Evolutionary conservation across 2,888 invertebrate genomes (phyloP).

Genomic region (Pterobdella sp.): DNA sequence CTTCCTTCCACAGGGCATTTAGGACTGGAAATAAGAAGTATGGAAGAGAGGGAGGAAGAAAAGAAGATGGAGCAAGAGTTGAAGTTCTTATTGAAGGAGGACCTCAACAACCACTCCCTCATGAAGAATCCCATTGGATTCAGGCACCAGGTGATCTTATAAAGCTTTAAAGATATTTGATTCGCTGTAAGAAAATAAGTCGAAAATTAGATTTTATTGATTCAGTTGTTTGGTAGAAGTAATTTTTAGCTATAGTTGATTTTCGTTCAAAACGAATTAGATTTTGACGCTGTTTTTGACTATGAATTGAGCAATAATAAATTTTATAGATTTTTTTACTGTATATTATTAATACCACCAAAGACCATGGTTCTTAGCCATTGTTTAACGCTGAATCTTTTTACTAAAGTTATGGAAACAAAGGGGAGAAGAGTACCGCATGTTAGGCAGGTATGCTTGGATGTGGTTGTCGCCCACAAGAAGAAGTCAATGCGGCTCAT

Average conservation of each 20-base stretch:
- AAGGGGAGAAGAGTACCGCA: constrained; percentile 93
- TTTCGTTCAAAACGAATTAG: too few relatives aligned
- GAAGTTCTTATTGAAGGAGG: constrained; percentile 65
- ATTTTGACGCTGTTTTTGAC: too few relatives aligned
- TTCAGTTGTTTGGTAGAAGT: neutral
- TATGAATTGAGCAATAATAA: too few relatives aligned
- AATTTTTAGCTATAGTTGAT: neutral
- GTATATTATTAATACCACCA: too few relatives aligned
- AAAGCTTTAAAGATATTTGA: too few relatives aligned
- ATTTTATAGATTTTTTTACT: too few relatives aligned
- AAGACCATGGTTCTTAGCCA: too few relatives aligned
- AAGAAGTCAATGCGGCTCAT: constrained; percentile 49
- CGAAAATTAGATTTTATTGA: neutral
- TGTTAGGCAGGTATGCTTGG: constrained; percentile 94
- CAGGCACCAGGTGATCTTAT: constrained; percentile 14
- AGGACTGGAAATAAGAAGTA: constrained; percentile 72
- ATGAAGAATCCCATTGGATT: neutral
- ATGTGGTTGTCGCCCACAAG: constrained; percentile 52
- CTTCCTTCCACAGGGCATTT: constrained; percentile 63
- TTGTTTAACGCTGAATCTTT: too few relatives aligned
- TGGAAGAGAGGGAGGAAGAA: constrained; percentile 79
- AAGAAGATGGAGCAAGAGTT: constrained; percentile 79
- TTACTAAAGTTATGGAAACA: constrained; percentile 65
- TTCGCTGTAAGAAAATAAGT: too few relatives aligned
- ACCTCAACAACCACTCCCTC: constrained; percentile 45